These are phyloP conservation scores for Amblyjoppa fuscipennis DNA, from an alignment of 2,888 invertebrate genomes.

Conservation along the genomic window DNA sequence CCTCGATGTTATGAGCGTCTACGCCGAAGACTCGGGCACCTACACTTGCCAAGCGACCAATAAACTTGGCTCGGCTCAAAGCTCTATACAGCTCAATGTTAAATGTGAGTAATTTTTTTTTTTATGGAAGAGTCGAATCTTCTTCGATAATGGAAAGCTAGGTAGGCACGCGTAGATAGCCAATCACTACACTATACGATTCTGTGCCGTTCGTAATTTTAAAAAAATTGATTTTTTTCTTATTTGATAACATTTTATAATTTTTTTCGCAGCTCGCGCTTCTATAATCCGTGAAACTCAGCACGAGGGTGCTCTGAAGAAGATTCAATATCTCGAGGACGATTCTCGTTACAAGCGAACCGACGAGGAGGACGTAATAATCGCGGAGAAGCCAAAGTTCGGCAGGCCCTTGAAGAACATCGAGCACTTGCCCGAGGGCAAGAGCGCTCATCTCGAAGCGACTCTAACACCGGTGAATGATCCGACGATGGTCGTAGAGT, in stretches of 20 bases:
- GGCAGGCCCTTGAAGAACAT: constrained; percentile 94
- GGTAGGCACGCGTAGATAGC: background rate
- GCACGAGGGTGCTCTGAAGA: constrained; percentile 96
- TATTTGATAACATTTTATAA: constrained; percentile 34
- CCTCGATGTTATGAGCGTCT: constrained; percentile 96
- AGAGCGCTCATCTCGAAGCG: constrained; percentile 96
- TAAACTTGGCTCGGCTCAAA: constrained; percentile 93
- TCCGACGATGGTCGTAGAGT: constrained; percentile 99
- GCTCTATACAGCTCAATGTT: constrained; percentile 92
- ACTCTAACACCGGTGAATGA: constrained; percentile 98
- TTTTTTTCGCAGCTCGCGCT: constrained; percentile 89
- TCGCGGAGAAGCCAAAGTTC: constrained; percentile 95
- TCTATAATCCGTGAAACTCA: constrained; percentile 96
- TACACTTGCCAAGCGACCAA: constrained; percentile 96
- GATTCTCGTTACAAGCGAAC: constrained; percentile 91
- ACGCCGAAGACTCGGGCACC: constrained; percentile 97
- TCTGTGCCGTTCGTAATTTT: background rate
- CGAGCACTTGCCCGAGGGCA: constrained; percentile 94
- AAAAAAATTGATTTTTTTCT: background rate
- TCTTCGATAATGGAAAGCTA: background rate
- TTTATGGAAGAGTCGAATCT: background rate
- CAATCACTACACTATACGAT: background rate
- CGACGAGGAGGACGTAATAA: constrained; percentile 90
- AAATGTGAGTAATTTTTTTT: constrained; percentile 88
- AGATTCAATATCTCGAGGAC: constrained; percentile 96